Conservation (phyloP, 2,113 vertebrate species). For the Corythaixoides concolor region DNA sequence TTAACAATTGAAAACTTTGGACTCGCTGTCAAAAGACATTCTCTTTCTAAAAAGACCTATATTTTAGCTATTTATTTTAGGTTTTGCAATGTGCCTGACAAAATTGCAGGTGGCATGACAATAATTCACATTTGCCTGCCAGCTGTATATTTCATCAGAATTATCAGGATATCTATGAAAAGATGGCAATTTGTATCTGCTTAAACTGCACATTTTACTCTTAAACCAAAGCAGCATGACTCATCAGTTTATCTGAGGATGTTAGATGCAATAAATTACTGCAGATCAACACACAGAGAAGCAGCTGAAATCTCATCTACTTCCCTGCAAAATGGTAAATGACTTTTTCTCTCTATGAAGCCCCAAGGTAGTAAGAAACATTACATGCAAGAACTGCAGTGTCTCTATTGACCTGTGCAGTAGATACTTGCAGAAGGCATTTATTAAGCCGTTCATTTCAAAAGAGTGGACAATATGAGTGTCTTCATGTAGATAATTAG, state of each 20-base stretch:
- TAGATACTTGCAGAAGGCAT: not conserved
- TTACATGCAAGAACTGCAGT: not conserved
- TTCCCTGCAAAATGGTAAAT: not conserved
- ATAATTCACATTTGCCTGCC: not conserved
- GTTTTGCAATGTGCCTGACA: not conserved
- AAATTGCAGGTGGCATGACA: not conserved
- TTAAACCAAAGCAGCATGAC: not conserved
- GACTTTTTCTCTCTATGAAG: not conserved
- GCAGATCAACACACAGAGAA: not conserved
- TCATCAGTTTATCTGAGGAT: not conserved
- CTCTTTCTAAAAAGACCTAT: not conserved
- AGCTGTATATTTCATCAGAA: not conserved
- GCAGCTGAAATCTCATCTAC: not conserved
- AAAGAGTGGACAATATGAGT: not conserved
- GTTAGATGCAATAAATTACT: not conserved
- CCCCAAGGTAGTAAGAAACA: not conserved
- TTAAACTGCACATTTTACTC: not conserved
- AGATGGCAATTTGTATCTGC: not conserved
- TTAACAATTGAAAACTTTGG: not conserved
- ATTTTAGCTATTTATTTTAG: not conserved
- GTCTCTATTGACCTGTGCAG: not conserved
- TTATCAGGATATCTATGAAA: not conserved
- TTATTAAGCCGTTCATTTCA: not conserved
- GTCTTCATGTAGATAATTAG: not conserved
- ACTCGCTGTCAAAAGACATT: not conserved